Base-by-base conservation (phyloP, 2,113 vertebrate genomes). In the Tachuris rubrigastra region DNA sequence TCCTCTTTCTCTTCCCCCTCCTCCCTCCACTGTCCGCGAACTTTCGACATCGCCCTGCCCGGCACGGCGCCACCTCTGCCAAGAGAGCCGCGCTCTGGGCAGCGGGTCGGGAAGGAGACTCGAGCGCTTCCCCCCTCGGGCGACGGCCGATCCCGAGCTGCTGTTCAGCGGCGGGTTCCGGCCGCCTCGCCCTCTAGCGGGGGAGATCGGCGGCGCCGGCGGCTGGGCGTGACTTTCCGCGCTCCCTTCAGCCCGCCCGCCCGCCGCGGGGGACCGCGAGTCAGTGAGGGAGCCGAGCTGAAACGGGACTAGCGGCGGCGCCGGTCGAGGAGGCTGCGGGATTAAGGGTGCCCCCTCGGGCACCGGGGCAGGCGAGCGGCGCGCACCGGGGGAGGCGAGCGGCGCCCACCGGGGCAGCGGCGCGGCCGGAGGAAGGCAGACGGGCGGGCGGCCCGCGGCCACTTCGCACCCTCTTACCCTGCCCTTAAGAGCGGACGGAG, bases 171-270 rank as follows among this genome's bases (percentile, higher is more conserved):
- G 66, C 47, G 73, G 63, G 63, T 59, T 46, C 84, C 76, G 46
- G 94, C 86, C 42, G 59, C 85, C 92, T 94, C 97, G 98, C 98
- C 98, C 98, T 96, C 98, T 98, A 97, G 98, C 88, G 98, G 96
- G 96, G 55, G 85, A 91, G 55, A 68, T 71, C 65, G 91, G 96
- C 87, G 89, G 55, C 95, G 91, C 75, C 88, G 88, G 46, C 88
- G 92, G 95, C 94, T 96, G 97, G 97, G 97, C 97, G 97, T 98
- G 98, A 98, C 98, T 95, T 95, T 89, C 86, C 42, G 66, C 89
- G 67, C 83, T 94, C 96, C 95, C 93, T 95, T 89, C 81, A 95
- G 94, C 91, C 96, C 65, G 97, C 92, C 85, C 60, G 60, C 60
- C 58, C 58, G 97, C 91, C 97, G 94, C 95, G 95, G 97, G 97